Evolutionary conservation across 1,140 invertebrate species (phyloP).

Genomic region (Latrodectus geometricus): DNA sequence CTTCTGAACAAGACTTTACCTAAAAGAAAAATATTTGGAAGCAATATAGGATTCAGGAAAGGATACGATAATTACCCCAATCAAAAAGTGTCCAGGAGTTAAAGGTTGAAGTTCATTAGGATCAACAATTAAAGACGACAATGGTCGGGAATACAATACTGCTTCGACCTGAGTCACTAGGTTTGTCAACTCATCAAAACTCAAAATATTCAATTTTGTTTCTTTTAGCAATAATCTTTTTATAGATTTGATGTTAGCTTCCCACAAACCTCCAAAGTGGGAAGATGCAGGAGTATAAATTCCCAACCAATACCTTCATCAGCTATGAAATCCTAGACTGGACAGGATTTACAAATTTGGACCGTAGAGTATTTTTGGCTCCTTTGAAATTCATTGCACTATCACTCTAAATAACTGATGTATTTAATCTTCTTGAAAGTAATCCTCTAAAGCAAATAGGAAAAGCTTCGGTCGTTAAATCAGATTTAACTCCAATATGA

Average conservation of each 20-base stretch:
- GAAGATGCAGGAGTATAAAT: slow-evolving; percentile 24
- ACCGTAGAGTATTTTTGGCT: background rate
- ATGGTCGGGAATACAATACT: background rate
- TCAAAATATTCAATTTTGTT: background rate
- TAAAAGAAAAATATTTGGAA: too few species aligned
- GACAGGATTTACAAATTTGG: background rate
- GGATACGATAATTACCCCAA: background rate
- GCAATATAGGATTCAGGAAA: too few species aligned
- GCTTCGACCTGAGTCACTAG: background rate
- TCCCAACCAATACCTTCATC: slow-evolving; percentile 16
- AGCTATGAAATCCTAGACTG: background rate
- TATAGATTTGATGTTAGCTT: too few species aligned
- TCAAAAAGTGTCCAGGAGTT: too few species aligned
- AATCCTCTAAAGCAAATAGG: slow-evolving; percentile 69
- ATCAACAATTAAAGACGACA: background rate
- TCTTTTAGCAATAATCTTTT: background rate
- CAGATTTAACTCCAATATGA: slow-evolving; percentile 69
- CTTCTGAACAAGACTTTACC: too few species aligned
- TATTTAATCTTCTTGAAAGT: slow-evolving; percentile 65
- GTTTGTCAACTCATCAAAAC: background rate
- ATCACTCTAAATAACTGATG: slow-evolving; percentile 10
- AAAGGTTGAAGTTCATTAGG: background rate
- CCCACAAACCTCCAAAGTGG: too few species aligned
- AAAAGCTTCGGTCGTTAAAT: slow-evolving; percentile 68
- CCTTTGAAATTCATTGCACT: slow-evolving; percentile 41